Evolutionary conservation across 92 coral and sea anemone genomes (phyloP).

Genomic region (Anthopleura xanthogrammica): DNA sequence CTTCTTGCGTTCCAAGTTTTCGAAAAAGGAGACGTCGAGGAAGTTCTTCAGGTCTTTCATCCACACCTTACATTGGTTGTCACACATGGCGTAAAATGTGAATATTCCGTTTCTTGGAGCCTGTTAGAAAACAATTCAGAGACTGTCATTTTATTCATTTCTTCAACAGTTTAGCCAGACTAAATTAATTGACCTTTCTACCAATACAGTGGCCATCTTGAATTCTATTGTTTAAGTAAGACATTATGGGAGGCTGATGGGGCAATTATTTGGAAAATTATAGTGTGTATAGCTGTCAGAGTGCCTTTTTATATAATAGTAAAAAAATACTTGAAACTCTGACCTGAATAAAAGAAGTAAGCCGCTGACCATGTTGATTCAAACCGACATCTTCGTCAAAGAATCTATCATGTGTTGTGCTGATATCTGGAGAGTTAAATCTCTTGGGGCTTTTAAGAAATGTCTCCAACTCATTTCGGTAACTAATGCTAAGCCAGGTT

Average conservation of each 20-base stretch:
- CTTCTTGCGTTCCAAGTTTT: background rate
- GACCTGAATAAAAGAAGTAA: background rate
- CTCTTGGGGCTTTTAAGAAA: background rate
- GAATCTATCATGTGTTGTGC: background rate
- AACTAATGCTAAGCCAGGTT: background rate
- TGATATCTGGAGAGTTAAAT: background rate
- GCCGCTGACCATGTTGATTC: background rate
- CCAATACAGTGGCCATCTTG: too few species aligned
- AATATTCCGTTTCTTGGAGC: background rate
- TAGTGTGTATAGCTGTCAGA: too few species aligned
- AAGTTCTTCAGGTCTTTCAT: background rate
- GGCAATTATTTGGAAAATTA: too few species aligned
- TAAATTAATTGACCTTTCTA: too few species aligned
- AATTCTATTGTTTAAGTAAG: too few species aligned
- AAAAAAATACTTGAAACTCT: background rate
- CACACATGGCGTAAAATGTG: background rate
- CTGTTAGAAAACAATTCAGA: background rate
- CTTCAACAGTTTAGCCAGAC: too few species aligned
- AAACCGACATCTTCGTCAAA: background rate
- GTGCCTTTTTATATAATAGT: too few species aligned
- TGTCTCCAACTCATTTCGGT: background rate
- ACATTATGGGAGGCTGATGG: too few species aligned
- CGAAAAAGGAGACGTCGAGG: background rate
- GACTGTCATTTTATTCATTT: too few species aligned
- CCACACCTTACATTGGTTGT: conserved; percentile 4